Conservation (phyloP, 2,797 vertebrate genomes). For the Gephyroberyx darwinii region DNA sequence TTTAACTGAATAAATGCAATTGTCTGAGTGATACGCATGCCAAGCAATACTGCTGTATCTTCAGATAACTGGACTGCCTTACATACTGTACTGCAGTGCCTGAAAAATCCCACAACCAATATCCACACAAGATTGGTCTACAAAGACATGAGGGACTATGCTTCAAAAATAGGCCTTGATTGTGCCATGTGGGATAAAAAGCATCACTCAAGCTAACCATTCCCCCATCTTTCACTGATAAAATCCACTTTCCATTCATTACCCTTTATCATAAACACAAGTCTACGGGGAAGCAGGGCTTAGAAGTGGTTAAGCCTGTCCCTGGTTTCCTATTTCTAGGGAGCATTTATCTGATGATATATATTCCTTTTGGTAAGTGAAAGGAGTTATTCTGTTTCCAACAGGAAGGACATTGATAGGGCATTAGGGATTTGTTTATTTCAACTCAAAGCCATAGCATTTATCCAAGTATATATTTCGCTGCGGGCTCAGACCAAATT, state of each 20-base stretch:
- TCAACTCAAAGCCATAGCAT: slow-evolving; percentile 79
- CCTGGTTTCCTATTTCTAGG: slow-evolving; percentile 80
- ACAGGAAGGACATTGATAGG: slow-evolving; percentile 84
- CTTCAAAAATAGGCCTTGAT: slow-evolving; percentile 81
- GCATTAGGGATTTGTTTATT: slow-evolving; percentile 85
- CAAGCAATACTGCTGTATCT: slow-evolving; percentile 35
- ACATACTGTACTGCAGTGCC: slow-evolving; percentile 56
- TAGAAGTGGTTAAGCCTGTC: slow-evolving; percentile 82
- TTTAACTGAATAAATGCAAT: slow-evolving; percentile 4
- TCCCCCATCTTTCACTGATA: slow-evolving; percentile 80
- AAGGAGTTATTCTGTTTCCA: slow-evolving; percentile 80
- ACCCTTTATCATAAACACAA: slow-evolving; percentile 79
- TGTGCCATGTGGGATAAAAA: slow-evolving; percentile 80
- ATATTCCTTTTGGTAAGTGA: slow-evolving; percentile 82
- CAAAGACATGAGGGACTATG: slow-evolving; percentile 71
- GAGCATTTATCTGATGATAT: slow-evolving; percentile 83
- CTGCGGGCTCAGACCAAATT: slow-evolving; percentile 77
- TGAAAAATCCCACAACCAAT: slow-evolving; percentile 74
- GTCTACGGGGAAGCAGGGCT: slow-evolving; percentile 74
- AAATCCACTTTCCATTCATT: slow-evolving; percentile 85
- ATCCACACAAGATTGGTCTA: slow-evolving; percentile 72
- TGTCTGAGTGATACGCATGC: slow-evolving; percentile 41
- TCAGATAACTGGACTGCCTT: slow-evolving; percentile 47
- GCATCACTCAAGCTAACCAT: slow-evolving; percentile 80
- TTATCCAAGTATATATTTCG: slow-evolving; percentile 79